These are phyloP conservation scores for Protaetia brevitarsis DNA, from an alignment of 1,140 invertebrate species.

Conservation along the genomic window DNA sequence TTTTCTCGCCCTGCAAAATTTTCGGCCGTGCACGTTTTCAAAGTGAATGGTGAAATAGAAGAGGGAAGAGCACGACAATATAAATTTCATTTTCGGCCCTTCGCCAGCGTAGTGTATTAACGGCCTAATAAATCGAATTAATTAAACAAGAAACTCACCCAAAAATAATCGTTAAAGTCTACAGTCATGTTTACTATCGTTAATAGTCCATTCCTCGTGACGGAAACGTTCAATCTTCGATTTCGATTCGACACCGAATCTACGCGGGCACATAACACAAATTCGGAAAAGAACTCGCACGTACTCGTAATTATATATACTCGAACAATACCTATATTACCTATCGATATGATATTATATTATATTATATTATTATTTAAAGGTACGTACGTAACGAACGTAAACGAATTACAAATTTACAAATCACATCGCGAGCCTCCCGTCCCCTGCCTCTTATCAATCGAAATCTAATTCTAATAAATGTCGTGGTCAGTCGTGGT, in stretches of 20 bases:
- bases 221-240: background rate
- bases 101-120: background rate
- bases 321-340: background rate
- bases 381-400: no score
- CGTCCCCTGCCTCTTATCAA: no score
- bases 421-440: no score
- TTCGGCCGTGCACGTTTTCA: background rate
- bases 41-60: no score
- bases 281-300: no score
- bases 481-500: no score
- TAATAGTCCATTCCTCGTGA: constrained; percentile 2
- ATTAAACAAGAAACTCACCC: constrained; percentile 57
- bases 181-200: constrained; percentile 62
- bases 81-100: background rate
- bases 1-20: constrained; percentile 57
- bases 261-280: background rate
- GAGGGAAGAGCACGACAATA: background rate
- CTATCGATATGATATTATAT: no score
- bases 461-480: no score
- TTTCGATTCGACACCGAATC: background rate
- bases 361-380: no score
- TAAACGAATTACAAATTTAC: no score
- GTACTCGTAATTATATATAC: background rate
- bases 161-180: constrained; percentile 78
- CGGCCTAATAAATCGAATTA: constrained; percentile 19